Base-by-base conservation (phyloP, 2,888 invertebrate genomes). In the Coronaproctus castanopsis region DNA sequence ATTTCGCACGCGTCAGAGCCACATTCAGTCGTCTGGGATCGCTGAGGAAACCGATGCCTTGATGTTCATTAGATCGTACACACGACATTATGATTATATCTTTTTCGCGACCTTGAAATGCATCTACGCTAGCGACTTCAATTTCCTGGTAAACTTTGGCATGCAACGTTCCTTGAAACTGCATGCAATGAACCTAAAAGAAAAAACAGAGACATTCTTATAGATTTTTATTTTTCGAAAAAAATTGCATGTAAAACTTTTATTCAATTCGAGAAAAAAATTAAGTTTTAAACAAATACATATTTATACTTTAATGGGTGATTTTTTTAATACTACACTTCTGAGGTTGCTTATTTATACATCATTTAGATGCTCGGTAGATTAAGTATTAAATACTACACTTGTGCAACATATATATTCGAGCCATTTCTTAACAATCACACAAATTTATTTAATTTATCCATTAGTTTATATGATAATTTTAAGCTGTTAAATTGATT, bases 61-160 rank as follows among this genome's bases (percentile, higher is more conserved):
- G 96, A 69, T 96, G 91, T 70, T 97, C 97, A 70, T 98, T 98
- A 3, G 96, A 93, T 57, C 98, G 80, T 1, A 99, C 98, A 73
- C 97, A 98, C 0, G 96, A 96, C 85, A 99, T 89, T 58, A 99
- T 93, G 65, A 99, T 98, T 61, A 97, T 88, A 70, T 99, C 98
- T 70, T 99, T 99, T 70, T 99, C 98, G 55, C 98, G 78, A 0
- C 98, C 98, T 73, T 97, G 96, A 72, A 99, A 99, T 0, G 98
- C 98, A 72, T 99, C 98, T 2, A 99, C 98, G 73, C 95, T 96
- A 8, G 97, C 98, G 0, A 99, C 96, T 74, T 99, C 98, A 59
- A 99, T 93, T 70, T 97, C 96, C 74, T 95, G 87, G 71, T 99
- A 99, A 0, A 98, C 76, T 70, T 96, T 96, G 49, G 92, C 87